Base-by-base conservation (phyloP, 2,113 vertebrate genomes). In the Tychaedon coryphoeus region DNA sequence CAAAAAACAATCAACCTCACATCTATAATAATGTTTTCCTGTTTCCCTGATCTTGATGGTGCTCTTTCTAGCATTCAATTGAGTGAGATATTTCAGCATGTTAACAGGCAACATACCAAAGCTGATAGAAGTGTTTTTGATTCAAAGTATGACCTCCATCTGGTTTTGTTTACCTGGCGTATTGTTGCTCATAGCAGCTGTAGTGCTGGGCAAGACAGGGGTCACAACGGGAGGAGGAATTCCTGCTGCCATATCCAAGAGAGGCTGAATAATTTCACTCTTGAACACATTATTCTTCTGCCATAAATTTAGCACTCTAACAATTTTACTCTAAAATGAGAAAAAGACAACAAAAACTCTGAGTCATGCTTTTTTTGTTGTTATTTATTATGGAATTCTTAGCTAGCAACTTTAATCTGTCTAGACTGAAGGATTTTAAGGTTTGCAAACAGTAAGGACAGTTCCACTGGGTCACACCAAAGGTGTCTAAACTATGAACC, bases 251-350 rank as follows among this genome's bases (percentile, higher is more conserved):
- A 99, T 99, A 91, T 99, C 99, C 97, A 99, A 74, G 62, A 99
- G 98, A 81, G 99, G 99, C 95, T 99, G 99, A 88, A 99, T 99
- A 96, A 99, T 99, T 98, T 99, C 99, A 93, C 99, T 99, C 97
- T 99, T 99, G 95, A 99, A 99, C 34, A 99, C 99, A 2, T 98
- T 99, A 95, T 99, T 99, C 98, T 99, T 99, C 97, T 99, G 99
- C 99, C 99, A 99, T 36, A 99, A 98, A 94, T 99, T 99, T 69
- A 99, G 98, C 28, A 99, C 99, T 96, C 99, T 97, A 84, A 99
- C 99, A 64, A 99, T 99, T 97, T 99, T 99, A 97, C 99, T 99
- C 99, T 99, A 97, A 45, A 97, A 97, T 45, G 33, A 93, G 87
- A 82, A 87, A 92, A 94, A 19, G 50, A 71, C 33, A 95, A 93